These are phyloP conservation scores for Cardiocondyla obscurior DNA, from an alignment of 1,140 invertebrate species.

Conservation along the genomic window DNA sequence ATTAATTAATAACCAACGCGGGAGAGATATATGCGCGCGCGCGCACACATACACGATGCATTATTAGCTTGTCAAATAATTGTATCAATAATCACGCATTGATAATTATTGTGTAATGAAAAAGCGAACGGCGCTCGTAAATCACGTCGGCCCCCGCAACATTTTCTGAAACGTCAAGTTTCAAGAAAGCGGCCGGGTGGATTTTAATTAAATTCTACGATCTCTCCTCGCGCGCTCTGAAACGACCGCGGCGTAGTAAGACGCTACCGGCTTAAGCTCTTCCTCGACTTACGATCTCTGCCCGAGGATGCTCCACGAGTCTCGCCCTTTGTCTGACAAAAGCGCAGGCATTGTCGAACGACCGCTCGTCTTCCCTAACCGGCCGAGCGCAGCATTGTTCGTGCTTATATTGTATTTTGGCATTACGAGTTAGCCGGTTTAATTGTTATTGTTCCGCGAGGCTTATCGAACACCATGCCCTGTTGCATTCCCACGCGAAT, in stretches of 20 bases:
- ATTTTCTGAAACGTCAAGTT: constrained; percentile 45
- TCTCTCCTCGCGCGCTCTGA: neutral
- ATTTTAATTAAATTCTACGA: constrained; percentile 56
- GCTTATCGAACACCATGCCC: constrained; percentile 71
- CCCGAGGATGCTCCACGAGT: constrained; percentile 56
- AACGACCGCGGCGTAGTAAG: constrained; percentile 36
- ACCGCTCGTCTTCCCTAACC: constrained; percentile 36
- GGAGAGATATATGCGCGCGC: neutral
- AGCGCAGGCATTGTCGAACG: constrained; percentile 66
- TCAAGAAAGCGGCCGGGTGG: constrained; percentile 4
- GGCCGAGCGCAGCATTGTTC: constrained; percentile 66
- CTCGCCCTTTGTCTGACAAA: constrained; percentile 68
- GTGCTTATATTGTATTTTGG: constrained; percentile 73
- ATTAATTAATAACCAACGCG: constrained; percentile 51
- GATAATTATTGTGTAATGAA: constrained; percentile 49
- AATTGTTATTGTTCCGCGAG: constrained; percentile 74
- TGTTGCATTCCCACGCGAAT: constrained; percentile 73
- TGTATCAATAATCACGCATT: constrained; percentile 53
- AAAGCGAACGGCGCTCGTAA: constrained; percentile 48
- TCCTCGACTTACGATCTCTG: constrained; percentile 70
- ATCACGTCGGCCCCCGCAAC: constrained; percentile 20
- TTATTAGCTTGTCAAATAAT: constrained; percentile 58
- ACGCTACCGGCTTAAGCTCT: constrained; percentile 44
- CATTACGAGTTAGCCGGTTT: constrained; percentile 70
- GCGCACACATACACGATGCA: neutral